Percentiles rank a stretch among this genome's conserved stretches.
Evolutionary conservation across 2,888 invertebrate species (phyloP).

Genomic region (Apotomis turbidana): DNA sequence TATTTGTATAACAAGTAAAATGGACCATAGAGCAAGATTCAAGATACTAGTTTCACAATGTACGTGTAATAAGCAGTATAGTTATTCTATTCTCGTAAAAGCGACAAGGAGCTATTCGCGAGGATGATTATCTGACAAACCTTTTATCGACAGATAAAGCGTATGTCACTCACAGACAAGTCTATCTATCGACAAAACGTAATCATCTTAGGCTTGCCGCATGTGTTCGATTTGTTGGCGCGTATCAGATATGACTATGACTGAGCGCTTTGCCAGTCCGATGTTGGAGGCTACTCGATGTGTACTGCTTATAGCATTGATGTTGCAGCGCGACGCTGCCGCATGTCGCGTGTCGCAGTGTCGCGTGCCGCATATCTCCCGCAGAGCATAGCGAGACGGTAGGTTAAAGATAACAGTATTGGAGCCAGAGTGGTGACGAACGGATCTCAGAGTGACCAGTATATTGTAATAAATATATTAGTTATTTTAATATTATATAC

Average conservation of each 20-base stretch:
- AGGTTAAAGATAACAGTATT: conserved; percentile 62
- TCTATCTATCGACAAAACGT: no score
- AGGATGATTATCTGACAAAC: no score
- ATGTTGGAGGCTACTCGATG: no score
- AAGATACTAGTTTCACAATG: conserved; percentile 1
- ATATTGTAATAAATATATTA: conserved; percentile 61
- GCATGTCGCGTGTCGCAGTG: background rate
- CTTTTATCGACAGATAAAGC: no score
- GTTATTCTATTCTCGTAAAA: background rate
- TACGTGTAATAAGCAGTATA: background rate
- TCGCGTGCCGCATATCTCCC: no score
- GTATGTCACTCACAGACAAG: no score
- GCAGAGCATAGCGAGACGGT: no score
- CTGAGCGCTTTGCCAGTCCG: no score
- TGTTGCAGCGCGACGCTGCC: background rate
- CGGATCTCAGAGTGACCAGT: conserved; percentile 83
- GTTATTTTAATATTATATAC: conserved; percentile 47
- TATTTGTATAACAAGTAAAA: conserved; percentile 46
- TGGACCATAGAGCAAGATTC: conserved; percentile 52
- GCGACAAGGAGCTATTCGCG: no score
- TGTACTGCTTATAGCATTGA: background rate
- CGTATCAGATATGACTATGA: no score
- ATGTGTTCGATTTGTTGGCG: no score
- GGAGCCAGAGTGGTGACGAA: conserved; percentile 70
- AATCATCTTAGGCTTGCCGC: no score